A percentile compares a stretch with the other conserved stretches of the same genome.
Evolutionary conservation across 37 sponge, comb jelly and placozoan species (phyloP).

Genomic region (Aplysina aerophoba): DNA sequence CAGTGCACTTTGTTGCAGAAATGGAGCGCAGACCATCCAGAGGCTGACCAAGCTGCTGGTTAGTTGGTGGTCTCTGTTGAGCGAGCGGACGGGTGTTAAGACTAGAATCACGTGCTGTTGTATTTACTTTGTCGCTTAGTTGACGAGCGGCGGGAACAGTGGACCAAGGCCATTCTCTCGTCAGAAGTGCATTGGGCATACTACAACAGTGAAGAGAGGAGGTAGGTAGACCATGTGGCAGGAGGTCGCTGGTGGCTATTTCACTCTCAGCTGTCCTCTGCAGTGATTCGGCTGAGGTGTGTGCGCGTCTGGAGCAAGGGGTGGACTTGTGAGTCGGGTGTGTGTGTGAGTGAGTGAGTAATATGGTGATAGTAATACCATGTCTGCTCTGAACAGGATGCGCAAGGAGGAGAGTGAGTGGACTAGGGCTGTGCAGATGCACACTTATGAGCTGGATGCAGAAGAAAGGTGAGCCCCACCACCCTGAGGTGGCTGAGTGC

Average conservation of each 20-base stretch:
- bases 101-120: not conserved
- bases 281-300: not conserved
- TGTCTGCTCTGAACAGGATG: not conserved
- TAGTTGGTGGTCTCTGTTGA: not conserved
- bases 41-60: not conserved
- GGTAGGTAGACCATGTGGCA: not conserved
- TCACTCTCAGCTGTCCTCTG: not conserved
- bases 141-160: not conserved
- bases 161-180: not conserved
- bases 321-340: slow-evolving; percentile 8
- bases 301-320: not conserved
- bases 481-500: not conserved
- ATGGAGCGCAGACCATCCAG: not conserved
- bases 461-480: no score
- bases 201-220: not conserved
- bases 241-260: not conserved
- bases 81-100: not conserved
- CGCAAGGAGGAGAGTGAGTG: not conserved
- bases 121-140: not conserved
- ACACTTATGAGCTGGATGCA: no score
- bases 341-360: not conserved
- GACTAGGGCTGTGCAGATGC: not conserved
- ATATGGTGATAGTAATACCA: not conserved
- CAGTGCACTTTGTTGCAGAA: not conserved
- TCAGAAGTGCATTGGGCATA: not conserved